Conservation (phyloP, 2,888 invertebrate species). For the Hypomecis punctinalis region DNA sequence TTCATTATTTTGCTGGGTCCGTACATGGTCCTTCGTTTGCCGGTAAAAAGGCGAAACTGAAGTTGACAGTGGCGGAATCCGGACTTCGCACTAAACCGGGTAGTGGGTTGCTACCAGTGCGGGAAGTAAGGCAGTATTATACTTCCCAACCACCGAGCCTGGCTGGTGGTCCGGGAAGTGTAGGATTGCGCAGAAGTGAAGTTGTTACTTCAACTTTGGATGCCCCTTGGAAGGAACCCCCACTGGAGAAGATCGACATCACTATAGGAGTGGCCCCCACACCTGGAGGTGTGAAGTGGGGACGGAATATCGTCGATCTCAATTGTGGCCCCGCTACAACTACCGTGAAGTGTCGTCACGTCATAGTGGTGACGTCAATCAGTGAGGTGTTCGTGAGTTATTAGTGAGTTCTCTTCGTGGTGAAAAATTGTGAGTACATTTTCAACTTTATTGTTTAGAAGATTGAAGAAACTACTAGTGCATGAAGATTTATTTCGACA, state of each 20-base stretch:
- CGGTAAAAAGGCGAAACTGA: not conserved
- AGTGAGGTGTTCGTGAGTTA: not conserved
- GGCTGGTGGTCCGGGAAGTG: not conserved
- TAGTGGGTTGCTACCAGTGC: slow-evolving; percentile 1
- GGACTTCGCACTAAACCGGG: not conserved
- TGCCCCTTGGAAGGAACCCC: not conserved
- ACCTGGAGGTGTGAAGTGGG: not conserved
- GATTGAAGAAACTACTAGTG: not conserved
- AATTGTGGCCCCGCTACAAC: no score
- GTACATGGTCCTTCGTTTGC: slow-evolving; percentile 3
- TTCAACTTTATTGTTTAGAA: not conserved
- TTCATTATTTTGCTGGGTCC: no score
- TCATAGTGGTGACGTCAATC: not conserved
- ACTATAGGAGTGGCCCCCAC: not conserved
- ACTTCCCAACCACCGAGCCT: not conserved
- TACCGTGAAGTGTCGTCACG: not conserved
- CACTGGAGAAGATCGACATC: not conserved
- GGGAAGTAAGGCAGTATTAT: not conserved
- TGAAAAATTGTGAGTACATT: not conserved
- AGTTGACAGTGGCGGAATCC: not conserved
- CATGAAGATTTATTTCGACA: slow-evolving; percentile 4
- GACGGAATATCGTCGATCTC: not conserved
- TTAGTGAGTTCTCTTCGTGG: not conserved
- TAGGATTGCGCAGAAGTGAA: not conserved
- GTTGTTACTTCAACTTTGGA: not conserved